These are phyloP conservation scores for Phortica okadai DNA, from an alignment of 2,888 invertebrate genomes.

Conservation along the genomic window DNA sequence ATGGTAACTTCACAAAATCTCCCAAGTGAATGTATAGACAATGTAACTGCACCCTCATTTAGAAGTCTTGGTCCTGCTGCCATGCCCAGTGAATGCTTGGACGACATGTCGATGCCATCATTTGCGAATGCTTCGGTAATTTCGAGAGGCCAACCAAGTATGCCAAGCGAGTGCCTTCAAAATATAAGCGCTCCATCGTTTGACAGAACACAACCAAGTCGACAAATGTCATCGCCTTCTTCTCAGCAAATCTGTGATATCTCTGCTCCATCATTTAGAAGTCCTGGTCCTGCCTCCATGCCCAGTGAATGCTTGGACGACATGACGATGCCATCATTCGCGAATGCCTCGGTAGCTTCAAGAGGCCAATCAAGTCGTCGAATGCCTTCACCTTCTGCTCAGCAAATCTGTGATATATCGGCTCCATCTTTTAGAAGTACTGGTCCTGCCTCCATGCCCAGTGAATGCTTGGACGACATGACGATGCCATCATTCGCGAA, in stretches of 20 bases:
- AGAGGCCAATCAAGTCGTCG: conserved; percentile 9
- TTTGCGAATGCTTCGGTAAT: not conserved
- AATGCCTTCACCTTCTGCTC: too few relatives aligned
- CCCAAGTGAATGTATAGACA: conserved; percentile 31
- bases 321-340: conserved; percentile 40
- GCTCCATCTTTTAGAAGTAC: too few relatives aligned
- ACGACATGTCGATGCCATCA: conserved; percentile 3
- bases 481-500: too few relatives aligned
- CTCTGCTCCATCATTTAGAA: conserved; percentile 7
- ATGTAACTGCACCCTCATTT: not conserved
- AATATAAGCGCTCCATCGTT: conserved; percentile 23
- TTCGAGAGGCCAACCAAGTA: not conserved
- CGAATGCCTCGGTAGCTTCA: conserved; percentile 19
- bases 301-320: conserved; percentile 3
- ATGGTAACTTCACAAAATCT: not conserved
- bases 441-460: too few relatives aligned
- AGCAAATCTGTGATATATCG: too few relatives aligned
- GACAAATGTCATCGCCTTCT: not conserved
- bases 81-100: conserved; percentile 6
- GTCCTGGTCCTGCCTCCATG: not conserved
- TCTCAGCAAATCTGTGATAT: conserved; percentile 11
- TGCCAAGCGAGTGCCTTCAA: conserved; percentile 21
- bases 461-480: too few relatives aligned
- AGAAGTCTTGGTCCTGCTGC: not conserved
- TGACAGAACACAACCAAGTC: not conserved